Percentiles rank a stretch among this genome's conserved stretches.
phyloP scores from a whole-genome alignment of 2,113 vertebrate genomes.

The Aythya baeri region DNA sequence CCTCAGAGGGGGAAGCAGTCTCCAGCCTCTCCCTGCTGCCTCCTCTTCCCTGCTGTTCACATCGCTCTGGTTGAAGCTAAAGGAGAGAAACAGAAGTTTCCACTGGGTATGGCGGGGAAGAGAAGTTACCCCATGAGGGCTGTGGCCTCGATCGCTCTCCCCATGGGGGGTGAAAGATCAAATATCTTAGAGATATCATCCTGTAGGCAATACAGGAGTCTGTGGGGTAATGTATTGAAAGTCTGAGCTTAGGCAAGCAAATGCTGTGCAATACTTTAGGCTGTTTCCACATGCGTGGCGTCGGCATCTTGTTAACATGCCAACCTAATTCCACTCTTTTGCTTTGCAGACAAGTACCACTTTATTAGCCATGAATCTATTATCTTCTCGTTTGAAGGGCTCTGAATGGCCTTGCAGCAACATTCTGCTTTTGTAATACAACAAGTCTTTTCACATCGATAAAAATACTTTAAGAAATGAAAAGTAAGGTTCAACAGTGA shows the following conservation, averaged over 20 bases:
- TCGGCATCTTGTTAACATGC: constrained; percentile 46
- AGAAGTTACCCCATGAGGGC: fast-evolving
- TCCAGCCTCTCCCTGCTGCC: not conserved
- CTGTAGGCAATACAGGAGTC: not conserved
- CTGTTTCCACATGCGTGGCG: constrained; percentile 25
- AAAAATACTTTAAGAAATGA: constrained; percentile 69
- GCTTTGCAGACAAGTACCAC: constrained; percentile 67
- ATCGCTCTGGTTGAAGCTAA: not conserved
- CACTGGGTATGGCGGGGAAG: not conserved
- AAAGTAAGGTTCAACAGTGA: constrained; percentile 74
- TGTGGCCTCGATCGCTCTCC: not conserved
- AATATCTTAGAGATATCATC: not conserved
- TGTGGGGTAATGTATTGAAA: not conserved
- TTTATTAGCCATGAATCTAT: constrained; percentile 71
- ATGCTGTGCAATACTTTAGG: not conserved
- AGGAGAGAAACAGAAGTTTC: not conserved
- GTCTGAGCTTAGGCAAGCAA: not conserved
- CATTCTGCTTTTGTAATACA: constrained; percentile 52
- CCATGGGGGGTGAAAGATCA: fast-evolving
- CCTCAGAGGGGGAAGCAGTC: fast-evolving
- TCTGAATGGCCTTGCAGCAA: constrained; percentile 66
- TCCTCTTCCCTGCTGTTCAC: not conserved
- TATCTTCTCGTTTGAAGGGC: constrained; percentile 50
- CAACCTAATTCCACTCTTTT: constrained; percentile 69
- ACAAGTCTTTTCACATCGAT: constrained; percentile 66